These are phyloP conservation scores for Portevinia maculata DNA, from an alignment of 2,888 invertebrate genomes.

Conservation along the genomic window DNA sequence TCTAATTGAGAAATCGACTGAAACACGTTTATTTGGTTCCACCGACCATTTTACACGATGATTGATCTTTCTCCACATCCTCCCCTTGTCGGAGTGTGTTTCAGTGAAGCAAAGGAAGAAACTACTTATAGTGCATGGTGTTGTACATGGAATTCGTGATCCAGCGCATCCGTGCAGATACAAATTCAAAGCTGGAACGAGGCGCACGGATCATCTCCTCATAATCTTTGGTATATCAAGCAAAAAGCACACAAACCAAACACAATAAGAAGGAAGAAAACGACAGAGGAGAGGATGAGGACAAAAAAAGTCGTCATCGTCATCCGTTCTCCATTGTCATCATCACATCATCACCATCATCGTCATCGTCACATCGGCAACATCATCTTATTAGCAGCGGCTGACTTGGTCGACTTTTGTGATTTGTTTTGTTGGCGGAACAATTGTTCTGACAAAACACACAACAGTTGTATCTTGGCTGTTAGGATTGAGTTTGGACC, in stretches of 20 bases:
- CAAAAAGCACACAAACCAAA: constrained; percentile 2
- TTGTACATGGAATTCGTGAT: constrained; percentile 76
- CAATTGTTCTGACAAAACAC: constrained; percentile 62
- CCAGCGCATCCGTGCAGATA: constrained; percentile 61
- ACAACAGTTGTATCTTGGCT: constrained; percentile 61
- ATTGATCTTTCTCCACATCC: constrained; percentile 62
- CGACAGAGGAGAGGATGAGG: constrained; percentile 26
- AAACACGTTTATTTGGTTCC: constrained; percentile 73
- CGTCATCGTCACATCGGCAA: constrained; percentile 67
- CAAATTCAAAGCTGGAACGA: constrained; percentile 52
- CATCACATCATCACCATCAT: constrained; percentile 71
- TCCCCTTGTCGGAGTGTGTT: constrained; percentile 7
- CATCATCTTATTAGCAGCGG: constrained; percentile 73
- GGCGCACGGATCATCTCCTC: constrained; percentile 66
- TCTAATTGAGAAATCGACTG: constrained; percentile 72
- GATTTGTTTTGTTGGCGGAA: constrained; percentile 46
- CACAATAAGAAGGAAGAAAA: constrained; percentile 25
- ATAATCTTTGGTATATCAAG: constrained; percentile 47
- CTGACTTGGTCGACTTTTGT: constrained; percentile 62
- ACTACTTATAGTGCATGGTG: constrained; percentile 59
- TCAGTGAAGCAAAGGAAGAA: constrained; percentile 1
- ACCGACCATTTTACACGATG: constrained; percentile 71
- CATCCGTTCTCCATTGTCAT: constrained; percentile 69
- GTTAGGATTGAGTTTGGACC: constrained; percentile 55
- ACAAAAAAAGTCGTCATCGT: constrained; percentile 66